Conservation (phyloP, 2,888 invertebrate genomes). For the Julus scandinavius region DNA sequence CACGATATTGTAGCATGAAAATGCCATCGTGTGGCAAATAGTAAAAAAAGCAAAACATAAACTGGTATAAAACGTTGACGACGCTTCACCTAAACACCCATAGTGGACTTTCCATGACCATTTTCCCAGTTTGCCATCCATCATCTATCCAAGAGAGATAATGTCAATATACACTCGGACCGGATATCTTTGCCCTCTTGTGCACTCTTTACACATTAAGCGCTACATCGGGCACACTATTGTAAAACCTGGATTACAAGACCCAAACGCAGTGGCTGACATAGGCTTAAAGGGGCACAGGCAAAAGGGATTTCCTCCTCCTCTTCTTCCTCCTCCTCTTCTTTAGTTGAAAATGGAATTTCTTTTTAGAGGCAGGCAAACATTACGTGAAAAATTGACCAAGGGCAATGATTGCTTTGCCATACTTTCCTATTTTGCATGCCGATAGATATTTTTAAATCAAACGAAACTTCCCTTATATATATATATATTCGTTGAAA, state of each 20-base stretch:
- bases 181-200: constrained; percentile 50
- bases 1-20: neutral
- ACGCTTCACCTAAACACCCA: neutral
- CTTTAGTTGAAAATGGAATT: neutral
- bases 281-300: neutral
- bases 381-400: neutral
- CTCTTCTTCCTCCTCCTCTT: neutral
- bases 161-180: constrained; percentile 54
- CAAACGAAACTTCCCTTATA: neutral
- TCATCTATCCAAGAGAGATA: constrained; percentile 50
- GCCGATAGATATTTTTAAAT: neutral
- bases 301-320: no score
- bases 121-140: constrained; percentile 52
- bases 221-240: constrained; percentile 49
- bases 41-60: neutral
- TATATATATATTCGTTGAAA: neutral
- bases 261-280: neutral
- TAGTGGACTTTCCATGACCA: constrained; percentile 44
- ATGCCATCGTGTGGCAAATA: neutral
- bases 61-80: neutral
- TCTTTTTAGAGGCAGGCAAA: neutral
- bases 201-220: constrained; percentile 52
- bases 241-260: constrained; percentile 45
- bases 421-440: neutral
- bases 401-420: neutral